Base-by-base conservation (phyloP, 64 coral and sea anemone species). In the Pocillopora damicornis region DNA sequence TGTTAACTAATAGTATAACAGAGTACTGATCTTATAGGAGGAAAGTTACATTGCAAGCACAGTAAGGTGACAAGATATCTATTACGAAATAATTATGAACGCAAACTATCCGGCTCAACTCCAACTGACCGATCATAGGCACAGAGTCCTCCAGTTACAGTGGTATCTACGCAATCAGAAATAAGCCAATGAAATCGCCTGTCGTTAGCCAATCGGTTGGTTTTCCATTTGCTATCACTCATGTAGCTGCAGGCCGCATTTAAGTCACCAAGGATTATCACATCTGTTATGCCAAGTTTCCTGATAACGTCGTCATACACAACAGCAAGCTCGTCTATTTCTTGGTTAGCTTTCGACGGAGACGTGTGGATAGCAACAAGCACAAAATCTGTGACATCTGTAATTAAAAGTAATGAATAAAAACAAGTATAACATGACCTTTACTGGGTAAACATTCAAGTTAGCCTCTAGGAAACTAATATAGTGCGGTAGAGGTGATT, bases 151-250 rank as follows among this genome's bases (percentile, higher is more conserved):
- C 97, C 93, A 26, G 79, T 77, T 4, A 95, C 73, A 4, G 90
- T 92, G 25, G 97, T 99, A 59, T 99, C 97, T 13, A 95, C 77
- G 37, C 96, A 99, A 37, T 99, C 85, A 22, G 76, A 64, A 37
- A 99, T 99, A 8, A 99, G 63, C 97, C 97, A 99, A 38, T 89
- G 88, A 86, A 99, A 99, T 63, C 97, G 87, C 15, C 91, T 84
- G 75, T 99, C 93, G 60, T 73, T 95, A 15, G 86, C 87, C 59
- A 99, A 75, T 13, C 90, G 86, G 34, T 94, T 99, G 76, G 12
- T 88, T 45, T 64, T 35, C 93, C 97, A 93, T 75, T 99, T 93
- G 11, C 57, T 35, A 67, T 99, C 97, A 57, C 58, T 88, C 73
- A 99, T 90, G 61, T 95, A 99, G 61, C 63, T 86, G 76, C 97